Evolutionary conservation across 2,888 invertebrate species (phyloP), one percentile per base, ranked within the genome.

Genomic region (Macrophya alboannulata): DNA sequence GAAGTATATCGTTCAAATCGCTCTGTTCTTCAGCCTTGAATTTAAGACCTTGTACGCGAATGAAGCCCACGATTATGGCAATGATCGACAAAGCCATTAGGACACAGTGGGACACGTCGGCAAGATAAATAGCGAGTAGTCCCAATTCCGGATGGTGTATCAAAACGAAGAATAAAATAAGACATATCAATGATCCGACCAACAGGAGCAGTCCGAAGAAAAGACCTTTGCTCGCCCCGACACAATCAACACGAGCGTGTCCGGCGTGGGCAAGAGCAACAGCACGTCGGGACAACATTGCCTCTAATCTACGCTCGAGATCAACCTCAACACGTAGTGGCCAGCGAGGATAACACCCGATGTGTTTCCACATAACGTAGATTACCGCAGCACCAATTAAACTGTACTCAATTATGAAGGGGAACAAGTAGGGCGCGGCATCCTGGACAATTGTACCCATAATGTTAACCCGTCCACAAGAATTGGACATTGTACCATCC

Each of bases 361-460:
- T 98, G 92, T 98, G 98, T 92, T 97, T 97, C 99, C 99, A 99
- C 98, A 99, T 99, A 84, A 98, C 97, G 93, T 98, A 99, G 91
- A 99, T 97, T 65, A 99, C 98, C 83, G 98, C 98, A 81, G 99
- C 98, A 31, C 98, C 98, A 91, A 99, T 98, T 88, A 99, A 95
- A 87, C 98, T 98, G 94, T 99, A 99, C 93, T 99, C 98, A 91
- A 99, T 98, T 91, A 98, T 98, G 94, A 99, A 99, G 0, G 99
- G 99, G 94, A 98, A 99, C 82, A 99, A 95, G 94, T 98, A 99
- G 0, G 99, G 99, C 12, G 99, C 98, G 0, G 99, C 97, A 92
- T 98, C 98, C 90, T 97, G 96, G 10, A 98, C 98, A 90, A 98
- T 98, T 77, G 96, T 97, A 72, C 98, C 98, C 98, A 98, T 98